Conservation (phyloP, 2,888 invertebrate genomes). For the Cheilosia vulpina region DNA sequence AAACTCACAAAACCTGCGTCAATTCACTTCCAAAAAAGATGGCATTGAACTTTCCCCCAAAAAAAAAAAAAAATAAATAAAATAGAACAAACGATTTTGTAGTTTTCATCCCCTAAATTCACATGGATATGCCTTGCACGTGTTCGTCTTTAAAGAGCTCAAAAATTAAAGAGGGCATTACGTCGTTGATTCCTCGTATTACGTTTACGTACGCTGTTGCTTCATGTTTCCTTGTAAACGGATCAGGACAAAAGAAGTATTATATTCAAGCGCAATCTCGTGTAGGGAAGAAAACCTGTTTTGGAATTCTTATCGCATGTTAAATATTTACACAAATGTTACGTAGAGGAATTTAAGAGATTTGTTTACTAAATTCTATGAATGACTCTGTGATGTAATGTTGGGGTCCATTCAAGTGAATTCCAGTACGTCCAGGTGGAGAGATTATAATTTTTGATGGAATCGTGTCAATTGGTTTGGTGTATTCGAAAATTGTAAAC, state of each 20-base stretch:
- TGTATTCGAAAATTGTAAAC: too few species aligned
- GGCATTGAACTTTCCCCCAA: conserved; percentile 38
- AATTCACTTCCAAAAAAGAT: conserved; percentile 35
- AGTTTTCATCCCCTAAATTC: conserved; percentile 32
- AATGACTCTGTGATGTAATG: too few species aligned
- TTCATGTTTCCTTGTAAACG: conserved; percentile 6
- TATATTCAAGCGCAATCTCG: not conserved
- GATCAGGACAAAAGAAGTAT: not conserved
- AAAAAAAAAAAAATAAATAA: conserved; percentile 5
- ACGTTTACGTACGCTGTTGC: conserved; percentile 34
- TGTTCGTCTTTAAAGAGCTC: conserved; percentile 32
- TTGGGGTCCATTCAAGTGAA: too few species aligned
- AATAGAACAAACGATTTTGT: conserved; percentile 29
- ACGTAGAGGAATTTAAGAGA: conserved; percentile 1
- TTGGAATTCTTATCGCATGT: conserved; percentile 5
- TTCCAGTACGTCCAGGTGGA: too few species aligned
- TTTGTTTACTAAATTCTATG: not conserved
- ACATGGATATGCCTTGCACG: conserved; percentile 16
- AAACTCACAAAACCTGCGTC: conserved; percentile 19
- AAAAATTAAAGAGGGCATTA: conserved; percentile 45
- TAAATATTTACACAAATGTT: not conserved
- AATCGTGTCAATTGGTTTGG: too few species aligned
- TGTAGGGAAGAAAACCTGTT: conserved; percentile 13
- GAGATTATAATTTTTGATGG: too few species aligned
- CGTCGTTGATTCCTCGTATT: conserved; percentile 29